Base-by-base conservation (phyloP, 2,797 vertebrate genomes). In the Eospalax fontanierii region DNA sequence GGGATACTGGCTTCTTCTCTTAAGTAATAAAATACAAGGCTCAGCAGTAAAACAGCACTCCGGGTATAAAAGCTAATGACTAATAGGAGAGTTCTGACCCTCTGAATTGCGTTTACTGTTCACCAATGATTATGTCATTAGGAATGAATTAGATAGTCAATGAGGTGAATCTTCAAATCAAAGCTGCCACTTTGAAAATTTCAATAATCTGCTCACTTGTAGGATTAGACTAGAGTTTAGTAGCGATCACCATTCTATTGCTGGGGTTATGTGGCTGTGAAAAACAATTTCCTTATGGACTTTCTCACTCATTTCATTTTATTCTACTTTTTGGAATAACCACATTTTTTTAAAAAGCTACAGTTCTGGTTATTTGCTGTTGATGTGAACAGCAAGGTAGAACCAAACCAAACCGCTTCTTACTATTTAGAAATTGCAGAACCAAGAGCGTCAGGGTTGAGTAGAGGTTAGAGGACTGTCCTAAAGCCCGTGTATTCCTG, bases 51-150 rank as follows among this genome's bases (percentile, higher is more conserved):
- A 97, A 87, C 71, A 96, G 86, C 92, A 86, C 89, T 97, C 96
- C 16, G 11, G 74, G 92, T 98, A 97, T 98, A 97, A 98, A 98
- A 98, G 97, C 93, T 97, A 97, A 98, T 97, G 96, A 98, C 95
- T 97, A 97, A 97, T 97, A 97, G 97, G 96, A 95, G 96, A 97
- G 97, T 98, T 98, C 94, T 98, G 98, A 98, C 98, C 98, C 98
- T 97, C 97, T 98, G 97, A 98, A 98, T 98, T 98, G 92, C 96
- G 30, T 94, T 98, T 98, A 98, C 96, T 98, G 94, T 97, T 98
- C 98, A 98, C 98, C 98, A 98, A 97, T 98, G 97, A 98, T 98
- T 98, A 97, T 98, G 90, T 97, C 97, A 98, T 98, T 98, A 98
- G 97, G 96, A 98, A 97, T 98, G 96, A 98, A 98, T 98, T 98